Evolutionary conservation across 2,113 vertebrate genomes (phyloP).

Genomic region (Neofelis nebulosa): DNA sequence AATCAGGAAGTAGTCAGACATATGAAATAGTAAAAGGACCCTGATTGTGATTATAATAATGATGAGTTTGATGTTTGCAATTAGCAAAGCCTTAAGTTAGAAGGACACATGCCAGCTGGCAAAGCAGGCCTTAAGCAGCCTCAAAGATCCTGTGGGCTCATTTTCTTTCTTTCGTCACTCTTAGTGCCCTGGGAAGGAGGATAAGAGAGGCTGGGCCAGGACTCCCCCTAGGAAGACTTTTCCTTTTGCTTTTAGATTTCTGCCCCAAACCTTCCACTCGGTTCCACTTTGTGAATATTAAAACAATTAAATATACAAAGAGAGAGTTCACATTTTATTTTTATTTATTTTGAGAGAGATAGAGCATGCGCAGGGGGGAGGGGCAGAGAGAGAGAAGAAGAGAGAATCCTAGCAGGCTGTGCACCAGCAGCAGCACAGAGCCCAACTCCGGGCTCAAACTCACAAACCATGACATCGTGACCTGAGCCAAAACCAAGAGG

Average conservation of each 20-base stretch:
- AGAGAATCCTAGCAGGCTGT: no score
- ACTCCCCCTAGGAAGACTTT: background rate
- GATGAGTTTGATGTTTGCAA: background rate
- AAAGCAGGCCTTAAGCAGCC: background rate
- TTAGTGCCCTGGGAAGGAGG: background rate
- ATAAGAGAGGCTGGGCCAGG: background rate
- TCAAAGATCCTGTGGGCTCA: background rate
- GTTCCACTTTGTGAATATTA: background rate
- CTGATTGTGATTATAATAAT: background rate
- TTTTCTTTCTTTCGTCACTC: background rate
- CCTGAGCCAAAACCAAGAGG: no score
- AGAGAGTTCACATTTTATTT: background rate
- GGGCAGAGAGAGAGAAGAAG: no score
- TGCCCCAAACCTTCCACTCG: background rate
- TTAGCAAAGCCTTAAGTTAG: background rate
- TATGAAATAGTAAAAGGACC: background rate
- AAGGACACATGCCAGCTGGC: background rate
- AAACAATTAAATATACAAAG: background rate
- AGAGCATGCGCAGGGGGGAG: no score
- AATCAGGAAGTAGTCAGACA: conserved; percentile 15
- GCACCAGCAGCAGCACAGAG: no score
- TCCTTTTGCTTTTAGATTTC: background rate
- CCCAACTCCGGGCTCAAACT: no score
- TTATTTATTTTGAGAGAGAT: no score
- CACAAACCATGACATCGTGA: no score